These are phyloP conservation scores for Lepidostoma basale DNA, from an alignment of 1,140 invertebrate species.

Conservation along the genomic window DNA sequence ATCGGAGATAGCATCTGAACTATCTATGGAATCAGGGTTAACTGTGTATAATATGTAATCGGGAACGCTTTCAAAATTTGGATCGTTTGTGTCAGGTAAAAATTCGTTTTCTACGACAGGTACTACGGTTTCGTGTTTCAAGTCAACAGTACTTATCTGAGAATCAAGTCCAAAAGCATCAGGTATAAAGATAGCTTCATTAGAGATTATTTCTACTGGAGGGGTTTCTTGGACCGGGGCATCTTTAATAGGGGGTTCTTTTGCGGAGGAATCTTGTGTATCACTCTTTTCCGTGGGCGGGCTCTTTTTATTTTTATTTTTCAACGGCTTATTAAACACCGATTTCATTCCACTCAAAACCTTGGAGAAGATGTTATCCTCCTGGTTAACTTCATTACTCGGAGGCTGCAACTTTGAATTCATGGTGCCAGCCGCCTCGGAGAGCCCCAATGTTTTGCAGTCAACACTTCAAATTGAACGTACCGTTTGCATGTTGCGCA, in stretches of 20 bases:
- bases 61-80: background rate
- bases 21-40: background rate
- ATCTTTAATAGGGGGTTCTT: too few relatives aligned
- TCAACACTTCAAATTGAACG: too few relatives aligned
- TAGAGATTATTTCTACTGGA: too few relatives aligned
- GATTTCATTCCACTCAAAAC: slow-evolving; percentile 43
- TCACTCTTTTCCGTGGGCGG: background rate
- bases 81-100: background rate
- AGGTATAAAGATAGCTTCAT: too few relatives aligned
- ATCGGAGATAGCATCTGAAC: too few relatives aligned
- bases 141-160: too few relatives aligned
- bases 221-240: too few relatives aligned
- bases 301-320: slow-evolving; percentile 29
- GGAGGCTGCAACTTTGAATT: background rate
- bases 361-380: slow-evolving; percentile 41
- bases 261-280: background rate
- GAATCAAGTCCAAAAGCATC: too few relatives aligned
- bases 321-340: slow-evolving; percentile 37
- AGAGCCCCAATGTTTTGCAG: background rate
- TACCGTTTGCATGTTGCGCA: too few relatives aligned
- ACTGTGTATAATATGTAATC: slow-evolving; percentile 14
- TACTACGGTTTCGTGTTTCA: background rate
- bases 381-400: background rate
- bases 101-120: background rate
- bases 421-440: too few relatives aligned